phyloP scores from a whole-genome alignment of 35 echinoderm and acorn worm genomes.

The Apostichopus californicus region DNA sequence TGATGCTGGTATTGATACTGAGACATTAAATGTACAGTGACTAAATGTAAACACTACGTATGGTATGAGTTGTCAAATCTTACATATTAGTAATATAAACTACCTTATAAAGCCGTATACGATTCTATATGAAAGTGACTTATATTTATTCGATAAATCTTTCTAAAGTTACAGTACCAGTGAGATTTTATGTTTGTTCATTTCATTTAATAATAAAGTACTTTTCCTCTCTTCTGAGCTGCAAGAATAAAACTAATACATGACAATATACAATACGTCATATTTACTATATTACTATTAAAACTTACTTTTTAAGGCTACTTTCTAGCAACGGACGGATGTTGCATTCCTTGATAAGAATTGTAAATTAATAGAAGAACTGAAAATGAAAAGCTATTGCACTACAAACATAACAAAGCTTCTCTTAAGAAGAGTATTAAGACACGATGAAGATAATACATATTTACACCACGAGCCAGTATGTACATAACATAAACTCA shows the following conservation, averaged over 20 bases:
- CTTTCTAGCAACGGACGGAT: conserved; percentile 37
- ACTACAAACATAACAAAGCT: conserved; percentile 34
- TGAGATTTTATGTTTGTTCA: too few relatives aligned
- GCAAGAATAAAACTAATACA: background rate
- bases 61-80: background rate
- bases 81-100: background rate
- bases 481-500: conserved; percentile 36
- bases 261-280: background rate
- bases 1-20: too few relatives aligned
- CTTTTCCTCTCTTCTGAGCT: background rate
- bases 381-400: conserved; percentile 11
- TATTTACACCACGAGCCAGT: conserved; percentile 39
- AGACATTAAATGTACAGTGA: too few relatives aligned
- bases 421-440: background rate
- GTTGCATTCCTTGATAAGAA: conserved; percentile 20
- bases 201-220: background rate
- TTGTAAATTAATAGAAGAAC: background rate
- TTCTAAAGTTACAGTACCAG: background rate
- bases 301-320: conserved; percentile 2
- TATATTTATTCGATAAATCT: background rate
- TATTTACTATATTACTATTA: background rate
- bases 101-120: background rate
- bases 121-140: background rate
- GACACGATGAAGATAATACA: conserved; percentile 41
- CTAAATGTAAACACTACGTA: background rate